Percentiles rank a stretch among this genome's conserved stretches.
phyloP scores from a whole-genome alignment of 1,140 invertebrate genomes.

The Vanessa tameamea region DNA sequence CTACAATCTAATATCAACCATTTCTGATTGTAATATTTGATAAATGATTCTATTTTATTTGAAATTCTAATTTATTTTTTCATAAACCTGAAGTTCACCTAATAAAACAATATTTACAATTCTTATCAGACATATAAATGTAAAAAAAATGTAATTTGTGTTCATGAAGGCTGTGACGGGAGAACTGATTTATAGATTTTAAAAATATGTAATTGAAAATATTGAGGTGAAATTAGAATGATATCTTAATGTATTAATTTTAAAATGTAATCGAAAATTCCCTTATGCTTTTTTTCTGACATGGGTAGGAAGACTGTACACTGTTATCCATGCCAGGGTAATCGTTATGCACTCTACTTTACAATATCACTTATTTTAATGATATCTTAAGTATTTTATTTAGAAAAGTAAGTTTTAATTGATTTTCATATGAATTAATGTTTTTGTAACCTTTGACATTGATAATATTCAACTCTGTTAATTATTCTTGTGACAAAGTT shows the following conservation, averaged over 20 bases:
- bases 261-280: background rate
- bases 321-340: too few species aligned
- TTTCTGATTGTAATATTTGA: too few species aligned
- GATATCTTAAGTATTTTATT: background rate
- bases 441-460: constrained; percentile 33
- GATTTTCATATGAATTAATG: background rate
- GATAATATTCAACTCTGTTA: constrained; percentile 28
- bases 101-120: too few species aligned
- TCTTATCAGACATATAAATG: background rate
- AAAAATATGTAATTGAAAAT: constrained; percentile 5
- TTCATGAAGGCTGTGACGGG: constrained; percentile 44
- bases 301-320: too few species aligned
- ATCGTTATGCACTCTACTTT: too few species aligned
- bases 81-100: too few species aligned
- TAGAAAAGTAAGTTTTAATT: background rate
- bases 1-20: too few species aligned
- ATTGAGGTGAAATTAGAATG: constrained; percentile 3
- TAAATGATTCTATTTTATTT: too few species aligned
- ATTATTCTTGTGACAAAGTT: constrained; percentile 8
- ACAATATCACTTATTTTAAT: too few species aligned
- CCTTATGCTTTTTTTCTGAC: background rate
- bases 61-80: too few species aligned
- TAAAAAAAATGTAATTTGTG: constrained; percentile 33
- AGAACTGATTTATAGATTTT: constrained; percentile 25
- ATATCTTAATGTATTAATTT: background rate